Percentiles rank a stretch among this genome's conserved stretches.
phyloP scores from a whole-genome alignment of 2,888 invertebrate genomes.

The Luperina nickerlii region DNA sequence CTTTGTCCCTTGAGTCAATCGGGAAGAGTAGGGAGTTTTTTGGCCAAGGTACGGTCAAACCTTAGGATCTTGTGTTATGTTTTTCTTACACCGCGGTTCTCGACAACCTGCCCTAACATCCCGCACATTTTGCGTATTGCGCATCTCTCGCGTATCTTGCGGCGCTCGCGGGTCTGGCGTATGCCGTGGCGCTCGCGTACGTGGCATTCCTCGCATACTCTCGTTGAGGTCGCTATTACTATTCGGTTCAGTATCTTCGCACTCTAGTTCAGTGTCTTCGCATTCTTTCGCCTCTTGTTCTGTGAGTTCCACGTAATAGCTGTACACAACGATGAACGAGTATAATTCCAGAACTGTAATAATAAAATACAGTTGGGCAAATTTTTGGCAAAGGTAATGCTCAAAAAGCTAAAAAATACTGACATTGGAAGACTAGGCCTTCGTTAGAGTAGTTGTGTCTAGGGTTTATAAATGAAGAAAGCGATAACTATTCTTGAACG shows the following conservation, averaged over 20 bases:
- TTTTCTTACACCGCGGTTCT: neutral
- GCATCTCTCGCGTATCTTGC: neutral
- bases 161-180: no score
- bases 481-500: neutral
- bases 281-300: constrained; percentile 9
- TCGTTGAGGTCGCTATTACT: neutral
- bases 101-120: neutral
- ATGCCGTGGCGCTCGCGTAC: neutral
- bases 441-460: neutral
- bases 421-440: neutral
- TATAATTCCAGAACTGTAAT: constrained; percentile 77
- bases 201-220: neutral
- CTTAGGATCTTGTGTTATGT: neutral
- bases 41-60: neutral
- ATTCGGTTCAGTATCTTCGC: no score
- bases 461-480: neutral
- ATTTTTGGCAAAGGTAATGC: no score
- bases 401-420: no score
- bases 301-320: constrained; percentile 69
- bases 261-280: neutral
- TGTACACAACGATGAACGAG: constrained; percentile 74
- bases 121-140: neutral
- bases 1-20: neutral
- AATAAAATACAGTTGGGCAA: neutral
- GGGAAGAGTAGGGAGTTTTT: neutral